Percentiles rank a stretch among this genome's conserved stretches.
These are phyloP conservation scores for Drosophila ezoana DNA, from an alignment of 2,888 invertebrate genomes.

Conservation along the genomic window DNA sequence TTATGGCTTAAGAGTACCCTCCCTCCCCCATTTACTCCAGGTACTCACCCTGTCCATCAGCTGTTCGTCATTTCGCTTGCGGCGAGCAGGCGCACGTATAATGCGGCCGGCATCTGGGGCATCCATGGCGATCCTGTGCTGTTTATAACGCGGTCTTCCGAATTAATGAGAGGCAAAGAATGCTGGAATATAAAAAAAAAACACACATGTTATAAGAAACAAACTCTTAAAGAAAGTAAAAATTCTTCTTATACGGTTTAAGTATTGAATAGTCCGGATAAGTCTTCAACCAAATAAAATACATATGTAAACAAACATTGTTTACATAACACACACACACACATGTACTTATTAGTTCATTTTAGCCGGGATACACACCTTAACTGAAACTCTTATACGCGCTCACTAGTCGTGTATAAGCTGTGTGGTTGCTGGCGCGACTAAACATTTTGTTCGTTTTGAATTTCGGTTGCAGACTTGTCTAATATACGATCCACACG, in stretches of 20 bases:
- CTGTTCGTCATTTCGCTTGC: slow-evolving; percentile 91
- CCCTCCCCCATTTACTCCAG: too few species aligned
- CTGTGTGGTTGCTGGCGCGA: slow-evolving; percentile 32
- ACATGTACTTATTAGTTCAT: neutral
- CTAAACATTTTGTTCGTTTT: slow-evolving; percentile 12
- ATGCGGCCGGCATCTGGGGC: slow-evolving; percentile 86
- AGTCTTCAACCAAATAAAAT: too few species aligned
- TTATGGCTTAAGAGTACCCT: neutral
- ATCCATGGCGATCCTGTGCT: slow-evolving; percentile 67
- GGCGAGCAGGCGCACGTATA: slow-evolving; percentile 91
- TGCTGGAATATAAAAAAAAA: slow-evolving; percentile 4
- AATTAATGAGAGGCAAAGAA: slow-evolving; percentile 20
- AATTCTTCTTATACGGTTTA: neutral
- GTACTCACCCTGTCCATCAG: slow-evolving; percentile 91
- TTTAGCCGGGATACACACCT: slow-evolving; percentile 45
- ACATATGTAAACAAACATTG: too few species aligned
- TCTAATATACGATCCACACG: slow-evolving; percentile 33
- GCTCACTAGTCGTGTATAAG: neutral
- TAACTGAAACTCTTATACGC: slow-evolving; percentile 13
- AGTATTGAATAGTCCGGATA: too few species aligned
- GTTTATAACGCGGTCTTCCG: slow-evolving; percentile 10
- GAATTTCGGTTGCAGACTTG: slow-evolving; percentile 13
- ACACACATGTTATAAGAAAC: neutral
- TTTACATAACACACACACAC: neutral
- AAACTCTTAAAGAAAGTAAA: neutral